Evolutionary conservation across 2,888 invertebrate genomes (phyloP).

Genomic region (Andricus curvator): DNA sequence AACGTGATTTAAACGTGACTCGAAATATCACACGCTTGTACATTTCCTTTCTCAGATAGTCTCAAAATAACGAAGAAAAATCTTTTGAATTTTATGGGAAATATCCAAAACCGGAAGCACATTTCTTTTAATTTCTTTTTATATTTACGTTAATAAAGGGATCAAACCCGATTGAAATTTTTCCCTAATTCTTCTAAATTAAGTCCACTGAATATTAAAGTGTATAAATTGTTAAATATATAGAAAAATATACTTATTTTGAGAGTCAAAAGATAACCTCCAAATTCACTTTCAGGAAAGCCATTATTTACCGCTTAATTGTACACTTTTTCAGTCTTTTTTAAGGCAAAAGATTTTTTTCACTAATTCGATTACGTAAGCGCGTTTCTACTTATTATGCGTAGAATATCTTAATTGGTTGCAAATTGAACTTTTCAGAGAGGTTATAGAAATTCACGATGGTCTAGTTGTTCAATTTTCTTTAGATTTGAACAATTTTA

Average conservation of each 20-base stretch:
- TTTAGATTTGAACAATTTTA: neutral
- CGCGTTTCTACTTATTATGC: neutral
- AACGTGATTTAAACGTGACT: slow-evolving; percentile 77
- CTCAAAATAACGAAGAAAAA: neutral
- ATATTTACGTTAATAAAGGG: neutral
- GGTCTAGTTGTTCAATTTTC: neutral
- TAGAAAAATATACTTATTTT: neutral
- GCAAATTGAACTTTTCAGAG: neutral
- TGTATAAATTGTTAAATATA: neutral
- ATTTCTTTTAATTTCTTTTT: neutral
- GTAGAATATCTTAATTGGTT: no score
- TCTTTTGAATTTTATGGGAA: neutral
- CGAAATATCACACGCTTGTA: slow-evolving; percentile 5
- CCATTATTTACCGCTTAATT: neutral
- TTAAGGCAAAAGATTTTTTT: neutral
- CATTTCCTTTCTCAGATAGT: neutral
- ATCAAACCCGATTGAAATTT: neutral
- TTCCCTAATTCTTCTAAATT: neutral
- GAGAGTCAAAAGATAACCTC: neutral
- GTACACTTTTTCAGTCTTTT: neutral
- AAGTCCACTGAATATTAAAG: no score
- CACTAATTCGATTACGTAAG: neutral
- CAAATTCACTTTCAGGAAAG: neutral
- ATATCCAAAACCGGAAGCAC: neutral
- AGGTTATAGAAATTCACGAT: neutral